These are phyloP conservation scores for Aurelia aurita complex sp. Pacific DNA, from an alignment of 30 jellyfish, hydroid and myxozoan genomes.

Conservation along the genomic window DNA sequence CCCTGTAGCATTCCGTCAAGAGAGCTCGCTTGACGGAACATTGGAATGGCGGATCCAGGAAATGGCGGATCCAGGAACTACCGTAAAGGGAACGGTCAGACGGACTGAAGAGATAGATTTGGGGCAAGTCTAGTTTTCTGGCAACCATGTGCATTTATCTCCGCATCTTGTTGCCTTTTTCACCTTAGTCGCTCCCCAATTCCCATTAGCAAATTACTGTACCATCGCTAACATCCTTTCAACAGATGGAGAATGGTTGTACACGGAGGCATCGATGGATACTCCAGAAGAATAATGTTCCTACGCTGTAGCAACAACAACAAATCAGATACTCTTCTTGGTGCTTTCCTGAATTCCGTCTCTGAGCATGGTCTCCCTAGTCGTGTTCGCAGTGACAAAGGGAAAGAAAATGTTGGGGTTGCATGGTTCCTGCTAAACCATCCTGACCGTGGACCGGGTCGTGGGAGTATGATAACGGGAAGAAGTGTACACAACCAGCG, in stretches of 20 bases:
- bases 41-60: too few relatives aligned
- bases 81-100: too few relatives aligned
- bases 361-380: constrained; percentile 5
- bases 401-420: constrained; percentile 17
- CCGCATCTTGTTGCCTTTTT: too few relatives aligned
- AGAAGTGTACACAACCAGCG: constrained; percentile 19
- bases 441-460: constrained; percentile 25
- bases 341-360: not conserved
- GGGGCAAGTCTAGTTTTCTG: too few relatives aligned
- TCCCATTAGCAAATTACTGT: too few relatives aligned
- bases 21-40: too few relatives aligned
- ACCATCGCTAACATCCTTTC: too few relatives aligned
- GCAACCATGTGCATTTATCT: too few relatives aligned
- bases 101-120: too few relatives aligned
- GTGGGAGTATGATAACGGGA: constrained; percentile 9
- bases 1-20: too few relatives aligned
- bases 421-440: constrained; percentile 11
- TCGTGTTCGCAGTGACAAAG: constrained; percentile 3
- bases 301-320: not conserved
- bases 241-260: constrained; percentile 17
- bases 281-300: not conserved
- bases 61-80: too few relatives aligned
- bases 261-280: constrained; percentile 20
- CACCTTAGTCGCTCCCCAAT: too few relatives aligned
- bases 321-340: constrained; percentile 3